A percentile compares a stretch with the other conserved stretches of the same genome.
Evolutionary conservation across 1,140 invertebrate genomes (phyloP).

Genomic region (Xylocopa sonorina): DNA sequence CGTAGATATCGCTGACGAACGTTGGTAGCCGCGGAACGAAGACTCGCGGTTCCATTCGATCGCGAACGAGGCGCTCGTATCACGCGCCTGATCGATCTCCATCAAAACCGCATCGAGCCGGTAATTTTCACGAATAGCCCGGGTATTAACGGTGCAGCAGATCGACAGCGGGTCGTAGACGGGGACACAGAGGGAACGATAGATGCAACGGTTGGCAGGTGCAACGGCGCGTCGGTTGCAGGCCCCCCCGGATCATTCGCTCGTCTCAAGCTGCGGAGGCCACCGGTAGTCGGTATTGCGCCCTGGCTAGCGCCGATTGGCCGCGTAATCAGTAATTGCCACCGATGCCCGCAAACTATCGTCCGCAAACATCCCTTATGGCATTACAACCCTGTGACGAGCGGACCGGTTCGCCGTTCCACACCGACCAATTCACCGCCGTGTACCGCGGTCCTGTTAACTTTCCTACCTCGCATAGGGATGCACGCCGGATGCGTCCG

Average conservation of each 20-base stretch:
- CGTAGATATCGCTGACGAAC: not conserved
- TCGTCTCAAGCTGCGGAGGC: slow-evolving; percentile 58
- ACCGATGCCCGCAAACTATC: slow-evolving; percentile 56
- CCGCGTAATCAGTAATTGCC: slow-evolving; percentile 70
- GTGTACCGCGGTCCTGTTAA: not conserved
- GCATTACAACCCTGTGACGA: slow-evolving; percentile 27
- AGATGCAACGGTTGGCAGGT: slow-evolving; percentile 55
- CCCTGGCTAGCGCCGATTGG: slow-evolving; percentile 64
- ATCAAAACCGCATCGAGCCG: slow-evolving; percentile 36
- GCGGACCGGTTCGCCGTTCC: slow-evolving; percentile 15
- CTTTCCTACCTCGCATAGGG: not conserved
- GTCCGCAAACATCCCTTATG: slow-evolving; percentile 63
- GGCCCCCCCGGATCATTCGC: slow-evolving; percentile 59
- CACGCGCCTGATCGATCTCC: slow-evolving; percentile 32
- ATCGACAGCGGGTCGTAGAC: slow-evolving; percentile 41
- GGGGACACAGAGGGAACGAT: slow-evolving; percentile 38
- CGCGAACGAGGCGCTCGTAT: not conserved
- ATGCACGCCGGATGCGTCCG: no score
- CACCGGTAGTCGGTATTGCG: slow-evolving; percentile 24
- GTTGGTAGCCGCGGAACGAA: no score
- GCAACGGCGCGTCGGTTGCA: slow-evolving; percentile 47
- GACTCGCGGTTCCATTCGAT: not conserved
- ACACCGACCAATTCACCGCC: not conserved
- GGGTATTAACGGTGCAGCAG: slow-evolving; percentile 32
- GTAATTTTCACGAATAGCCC: slow-evolving; percentile 37